Conservation (phyloP, 2,888 invertebrate genomes). For the Charanyca ferruginea region DNA sequence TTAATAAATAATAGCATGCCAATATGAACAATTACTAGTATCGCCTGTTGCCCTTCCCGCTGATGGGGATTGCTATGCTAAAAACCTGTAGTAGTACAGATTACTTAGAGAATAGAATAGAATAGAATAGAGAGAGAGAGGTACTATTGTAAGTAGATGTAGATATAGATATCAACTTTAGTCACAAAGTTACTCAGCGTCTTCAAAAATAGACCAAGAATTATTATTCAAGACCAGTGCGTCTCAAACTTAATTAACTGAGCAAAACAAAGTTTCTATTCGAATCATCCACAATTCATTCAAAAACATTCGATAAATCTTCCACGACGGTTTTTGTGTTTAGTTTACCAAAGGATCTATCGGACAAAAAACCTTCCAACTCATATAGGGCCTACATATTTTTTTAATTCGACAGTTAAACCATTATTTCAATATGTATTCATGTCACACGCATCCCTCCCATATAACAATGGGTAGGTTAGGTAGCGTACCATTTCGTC, state of each 20-base stretch:
- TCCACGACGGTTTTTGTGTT: conserved; percentile 49
- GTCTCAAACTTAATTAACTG: conserved; percentile 32
- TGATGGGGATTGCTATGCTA: too few species aligned
- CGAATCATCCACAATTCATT: conserved; percentile 18
- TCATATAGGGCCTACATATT: conserved; percentile 68
- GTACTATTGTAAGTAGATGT: too few species aligned
- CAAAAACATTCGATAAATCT: conserved; percentile 49
- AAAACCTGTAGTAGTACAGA: too few species aligned
- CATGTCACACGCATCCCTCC: conserved; percentile 86
- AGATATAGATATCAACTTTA: neutral
- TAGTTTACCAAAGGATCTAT: conserved; percentile 63
- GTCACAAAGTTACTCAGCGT: neutral
- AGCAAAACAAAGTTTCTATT: conserved; percentile 37
- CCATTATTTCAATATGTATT: conserved; percentile 78
- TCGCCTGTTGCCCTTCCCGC: too few species aligned
- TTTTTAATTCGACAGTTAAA: conserved; percentile 82
- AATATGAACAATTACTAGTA: too few species aligned
- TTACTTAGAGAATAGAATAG: too few species aligned
- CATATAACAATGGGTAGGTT: conserved; percentile 86
- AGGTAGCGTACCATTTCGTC: conserved; percentile 87
- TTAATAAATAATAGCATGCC: too few species aligned
- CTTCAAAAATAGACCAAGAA: conserved; percentile 9
- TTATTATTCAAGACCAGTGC: conserved; percentile 31
- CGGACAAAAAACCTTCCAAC: conserved; percentile 58
- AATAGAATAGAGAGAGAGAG: too few species aligned